Conservation (phyloP, 1,140 invertebrate genomes). For the Drosophila santomea region DNA sequence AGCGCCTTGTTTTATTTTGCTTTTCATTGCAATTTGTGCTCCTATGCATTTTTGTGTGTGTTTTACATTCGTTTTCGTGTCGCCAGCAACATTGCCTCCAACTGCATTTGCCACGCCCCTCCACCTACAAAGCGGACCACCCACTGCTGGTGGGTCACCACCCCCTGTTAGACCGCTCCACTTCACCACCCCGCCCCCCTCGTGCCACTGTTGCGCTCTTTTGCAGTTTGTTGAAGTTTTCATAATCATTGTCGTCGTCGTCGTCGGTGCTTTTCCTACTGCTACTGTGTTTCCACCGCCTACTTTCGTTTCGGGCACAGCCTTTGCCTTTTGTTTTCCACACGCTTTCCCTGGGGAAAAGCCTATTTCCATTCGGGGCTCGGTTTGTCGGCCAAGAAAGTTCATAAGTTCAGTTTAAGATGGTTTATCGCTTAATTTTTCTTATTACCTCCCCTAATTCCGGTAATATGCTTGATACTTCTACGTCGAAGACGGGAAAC, state of each 20-base stretch:
- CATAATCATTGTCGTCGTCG: conserved; percentile 77
- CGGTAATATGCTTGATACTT: not conserved
- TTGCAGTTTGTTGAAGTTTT: conserved; percentile 81
- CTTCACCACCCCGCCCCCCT: conserved; percentile 21
- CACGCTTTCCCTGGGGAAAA: conserved; percentile 30
- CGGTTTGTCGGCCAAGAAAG: not conserved
- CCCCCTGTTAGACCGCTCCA: conserved; percentile 26
- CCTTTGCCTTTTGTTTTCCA: conserved; percentile 51
- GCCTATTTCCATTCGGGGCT: conserved; percentile 11
- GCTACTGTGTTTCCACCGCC: conserved; percentile 45
- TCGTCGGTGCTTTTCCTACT: conserved; percentile 31
- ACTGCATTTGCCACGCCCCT: conserved; percentile 40
- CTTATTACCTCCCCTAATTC: not conserved
- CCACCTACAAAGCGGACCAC: not conserved
- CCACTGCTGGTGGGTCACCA: not conserved
- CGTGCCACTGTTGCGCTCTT: conserved; percentile 73
- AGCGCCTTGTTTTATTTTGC: conserved; percentile 61
- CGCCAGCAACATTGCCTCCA: conserved; percentile 54
- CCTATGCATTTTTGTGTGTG: conserved; percentile 82
- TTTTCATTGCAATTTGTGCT: conserved; percentile 82
- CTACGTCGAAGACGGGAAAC: too few relatives aligned
- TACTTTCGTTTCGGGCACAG: conserved; percentile 73
- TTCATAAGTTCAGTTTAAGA: conserved; percentile 9
- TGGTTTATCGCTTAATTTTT: conserved; percentile 21
- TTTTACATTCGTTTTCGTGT: conserved; percentile 83